Evolutionary conservation across 1,140 invertebrate genomes (phyloP), one percentile per base, ranked within the genome.

Genomic region (Hycleus cichorii): DNA sequence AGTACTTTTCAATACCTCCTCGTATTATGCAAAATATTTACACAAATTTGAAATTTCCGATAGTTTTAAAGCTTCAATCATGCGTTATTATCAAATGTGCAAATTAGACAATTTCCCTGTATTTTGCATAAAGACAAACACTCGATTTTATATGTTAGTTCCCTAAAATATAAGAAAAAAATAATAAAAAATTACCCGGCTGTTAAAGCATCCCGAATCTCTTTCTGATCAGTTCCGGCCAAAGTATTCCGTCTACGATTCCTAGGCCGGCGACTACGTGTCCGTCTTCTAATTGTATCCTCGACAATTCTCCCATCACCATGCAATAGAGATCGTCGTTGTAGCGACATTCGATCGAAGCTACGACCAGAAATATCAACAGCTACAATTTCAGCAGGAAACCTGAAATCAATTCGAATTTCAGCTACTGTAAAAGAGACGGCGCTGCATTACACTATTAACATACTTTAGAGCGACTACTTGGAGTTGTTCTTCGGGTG

Each of bases 181-280:
- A 42, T 70, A 66, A 67, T 71, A 75, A 72, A 24, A 45, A 83
- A 84, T 82, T 80, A 88, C 86, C 84, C 85, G 77, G 83, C 85
- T 8, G 64, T 63, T 62, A 87, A 79, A 71, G 86, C 86, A 75
- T 88, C 84, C 75, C 84, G 81, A 75, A 91, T 86, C 79, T 91
- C 89, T 76, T 89, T 90, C 68, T 89, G 85, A 80, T 90, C 88
- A 62, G 87, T 91, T 65, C 90, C 90, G 62, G 90, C 90, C 70
- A 93, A 90, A 64, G 91, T 93, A 73, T 93, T 93, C 73, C 91
- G 80, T 80, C 91, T 46, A 76, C 90, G 90, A 72, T 84, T 86
- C 62, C 88, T 79, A 56, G 86, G 82, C 76, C 87, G 87, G 58
- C 87, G 78, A 39, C 82, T 82, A 60, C 86, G 78, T n/a, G 84